Base-by-base conservation (phyloP, 1,140 invertebrate genomes). In the Stratiolaelaps scimitus region DNA sequence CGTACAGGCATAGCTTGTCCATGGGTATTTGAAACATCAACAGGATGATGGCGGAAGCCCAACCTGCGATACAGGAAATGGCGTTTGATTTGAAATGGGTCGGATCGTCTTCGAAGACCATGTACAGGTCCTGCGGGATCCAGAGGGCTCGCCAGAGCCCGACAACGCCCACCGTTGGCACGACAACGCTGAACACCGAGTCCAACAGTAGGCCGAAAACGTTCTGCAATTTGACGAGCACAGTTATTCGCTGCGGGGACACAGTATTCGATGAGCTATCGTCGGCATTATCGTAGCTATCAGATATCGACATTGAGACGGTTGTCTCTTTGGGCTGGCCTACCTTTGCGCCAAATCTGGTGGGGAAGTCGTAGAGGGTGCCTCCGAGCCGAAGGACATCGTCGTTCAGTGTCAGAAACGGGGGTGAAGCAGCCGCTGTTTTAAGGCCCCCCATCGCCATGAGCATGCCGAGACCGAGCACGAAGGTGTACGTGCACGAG, bases 141-240 rank as follows among this genome's bases (percentile, higher is more conserved):
- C 53, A 60, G 1, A 60, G 53, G 1, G 53, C 53, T 1, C 53
- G 53, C 53, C 53, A 60, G 2, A 60, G n/a, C 2, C 53, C 53
- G 34, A 60, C 53, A 2, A 60, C 53, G 53, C 53, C 53, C 15
- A 60, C 20, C 4, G 23, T 60, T 17, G 15, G 34, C 6, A 23
- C 20, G 6, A 60, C 10, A 15, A 20, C 34, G 26, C 26, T 60
- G 23, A 60, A 60, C 15, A 2, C 23, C 15, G 53, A 26, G 10
- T 60, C 53, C 53, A 60, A 60, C 53, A 34, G 13, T 29, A 60
- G 53, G 15, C 20, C 34, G 2, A 23, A 10, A 1, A 26, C 53
- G 15, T 34, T 26, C 53, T 60, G 53, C 26, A 23, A 40, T 6
- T 40, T 4, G 4, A 10, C 34, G 34, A 40, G 4, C 4, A 40